A percentile compares a stretch with the other conserved stretches of the same genome.
Evolutionary conservation across 92 coral and sea anemone species (phyloP).

Genomic region (Siderastrea radians): DNA sequence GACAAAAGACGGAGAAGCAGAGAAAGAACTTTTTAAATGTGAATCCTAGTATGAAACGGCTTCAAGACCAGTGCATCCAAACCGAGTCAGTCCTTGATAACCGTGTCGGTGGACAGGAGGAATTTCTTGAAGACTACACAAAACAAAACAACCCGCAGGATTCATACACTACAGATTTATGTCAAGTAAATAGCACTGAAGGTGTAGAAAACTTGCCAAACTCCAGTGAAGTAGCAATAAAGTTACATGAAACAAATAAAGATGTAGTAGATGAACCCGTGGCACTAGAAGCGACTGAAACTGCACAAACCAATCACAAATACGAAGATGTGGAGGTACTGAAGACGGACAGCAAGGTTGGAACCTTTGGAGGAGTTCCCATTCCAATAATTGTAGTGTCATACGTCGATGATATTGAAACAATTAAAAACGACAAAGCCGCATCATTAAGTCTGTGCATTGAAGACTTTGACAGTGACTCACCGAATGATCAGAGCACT

Average conservation of each 20-base stretch:
- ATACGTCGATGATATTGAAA: constrained; percentile 11
- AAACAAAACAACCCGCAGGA: constrained; percentile 12
- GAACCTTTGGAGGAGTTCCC: not conserved
- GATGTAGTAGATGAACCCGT: not conserved
- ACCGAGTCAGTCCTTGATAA: not conserved
- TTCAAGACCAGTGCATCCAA: constrained; percentile 30
- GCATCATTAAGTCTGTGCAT: constrained; percentile 14
- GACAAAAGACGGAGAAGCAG: constrained; percentile 18
- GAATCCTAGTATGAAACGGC: not conserved
- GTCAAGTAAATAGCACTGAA: not conserved
- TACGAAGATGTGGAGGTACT: not conserved
- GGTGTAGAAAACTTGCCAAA: not conserved
- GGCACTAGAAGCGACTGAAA: not conserved
- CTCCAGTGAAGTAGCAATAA: not conserved
- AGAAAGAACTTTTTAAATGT: not conserved
- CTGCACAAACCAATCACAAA: not conserved
- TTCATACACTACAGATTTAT: constrained; percentile 9
- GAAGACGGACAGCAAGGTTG: not conserved
- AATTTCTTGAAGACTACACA: constrained; percentile 25
- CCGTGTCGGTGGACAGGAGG: constrained; percentile 9
- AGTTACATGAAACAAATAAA: not conserved
- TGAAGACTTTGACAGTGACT: constrained; percentile 37
- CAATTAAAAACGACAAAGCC: not conserved
- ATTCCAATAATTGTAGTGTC: constrained; percentile 31
- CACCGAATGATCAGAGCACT: constrained; percentile 47